Conservation (phyloP, 2,797 vertebrate species). For the Sebastolobus altivelis region DNA sequence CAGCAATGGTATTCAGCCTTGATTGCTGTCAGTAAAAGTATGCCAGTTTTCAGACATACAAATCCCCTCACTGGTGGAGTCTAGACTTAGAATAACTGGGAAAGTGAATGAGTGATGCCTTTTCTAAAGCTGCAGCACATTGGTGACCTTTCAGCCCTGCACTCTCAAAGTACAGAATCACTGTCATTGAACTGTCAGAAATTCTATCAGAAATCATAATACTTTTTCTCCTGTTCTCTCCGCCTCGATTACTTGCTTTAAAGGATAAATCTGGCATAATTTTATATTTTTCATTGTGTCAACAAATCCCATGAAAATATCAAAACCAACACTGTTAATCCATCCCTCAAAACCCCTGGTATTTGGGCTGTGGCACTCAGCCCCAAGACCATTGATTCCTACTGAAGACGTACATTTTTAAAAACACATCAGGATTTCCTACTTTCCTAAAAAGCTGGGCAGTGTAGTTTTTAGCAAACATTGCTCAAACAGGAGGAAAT, state of each 20-base stretch:
- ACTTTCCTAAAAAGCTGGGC: neutral
- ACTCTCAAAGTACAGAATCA: neutral
- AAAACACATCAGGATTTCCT: neutral
- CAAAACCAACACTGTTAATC: neutral
- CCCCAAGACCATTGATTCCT: neutral
- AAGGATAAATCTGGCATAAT: neutral
- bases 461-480: neutral
- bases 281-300: neutral
- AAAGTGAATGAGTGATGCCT: neutral
- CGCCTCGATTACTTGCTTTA: neutral
- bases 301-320: neutral
- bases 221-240: neutral
- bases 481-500: neutral
- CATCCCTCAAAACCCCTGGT: neutral
- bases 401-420: neutral
- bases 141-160: neutral
- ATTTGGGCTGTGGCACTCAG: neutral
- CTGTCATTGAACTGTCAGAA: too few species aligned
- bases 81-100: neutral
- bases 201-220: neutral
- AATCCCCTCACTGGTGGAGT: too few species aligned
- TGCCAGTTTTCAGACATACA: neutral
- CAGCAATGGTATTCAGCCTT: neutral
- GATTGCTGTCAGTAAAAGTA: constrained; percentile 1
- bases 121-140: constrained; percentile 1